phyloP scores from a whole-genome alignment of 2,113 vertebrate genomes.

The Girardinichthys multiradiatus region DNA sequence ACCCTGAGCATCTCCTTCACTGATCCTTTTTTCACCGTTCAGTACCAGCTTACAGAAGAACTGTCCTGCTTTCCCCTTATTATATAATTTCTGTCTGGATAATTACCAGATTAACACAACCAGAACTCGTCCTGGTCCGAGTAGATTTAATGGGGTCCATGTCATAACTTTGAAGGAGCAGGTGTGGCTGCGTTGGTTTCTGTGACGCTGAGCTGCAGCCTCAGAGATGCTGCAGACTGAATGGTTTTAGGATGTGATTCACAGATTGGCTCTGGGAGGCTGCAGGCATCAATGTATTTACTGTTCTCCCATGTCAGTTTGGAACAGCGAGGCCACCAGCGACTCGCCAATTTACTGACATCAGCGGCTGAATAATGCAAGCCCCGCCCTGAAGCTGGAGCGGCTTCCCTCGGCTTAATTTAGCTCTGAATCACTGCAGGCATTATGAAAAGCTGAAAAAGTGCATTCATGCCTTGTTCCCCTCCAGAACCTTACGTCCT shows the following conservation, averaged over 20 bases:
- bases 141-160: too few species aligned
- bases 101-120: too few species aligned
- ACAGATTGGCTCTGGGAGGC: slow-evolving; percentile 31
- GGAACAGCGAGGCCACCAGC: slow-evolving; percentile 55
- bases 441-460: slow-evolving; percentile 68
- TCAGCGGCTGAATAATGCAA: slow-evolving; percentile 70
- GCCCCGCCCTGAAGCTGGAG: slow-evolving; percentile 68
- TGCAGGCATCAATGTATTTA: slow-evolving; percentile 59
- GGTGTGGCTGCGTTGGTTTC: too few species aligned
- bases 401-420: slow-evolving; percentile 63
- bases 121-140: too few species aligned
- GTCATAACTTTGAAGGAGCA: too few species aligned
- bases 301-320: slow-evolving; percentile 60
- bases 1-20: too few species aligned
- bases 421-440: slow-evolving; percentile 74
- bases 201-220: neutral
- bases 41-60: too few species aligned
- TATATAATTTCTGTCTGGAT: too few species aligned
- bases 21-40: too few species aligned
- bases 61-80: too few species aligned
- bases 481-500: slow-evolving; percentile 70
- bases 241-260: slow-evolving; percentile 40
- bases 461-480: slow-evolving; percentile 67
- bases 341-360: slow-evolving; percentile 71
- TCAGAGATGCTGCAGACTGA: slow-evolving; percentile 11